Evolutionary conservation across 2,113 vertebrate genomes (phyloP).

Genomic region (Patagioenas fasciata): DNA sequence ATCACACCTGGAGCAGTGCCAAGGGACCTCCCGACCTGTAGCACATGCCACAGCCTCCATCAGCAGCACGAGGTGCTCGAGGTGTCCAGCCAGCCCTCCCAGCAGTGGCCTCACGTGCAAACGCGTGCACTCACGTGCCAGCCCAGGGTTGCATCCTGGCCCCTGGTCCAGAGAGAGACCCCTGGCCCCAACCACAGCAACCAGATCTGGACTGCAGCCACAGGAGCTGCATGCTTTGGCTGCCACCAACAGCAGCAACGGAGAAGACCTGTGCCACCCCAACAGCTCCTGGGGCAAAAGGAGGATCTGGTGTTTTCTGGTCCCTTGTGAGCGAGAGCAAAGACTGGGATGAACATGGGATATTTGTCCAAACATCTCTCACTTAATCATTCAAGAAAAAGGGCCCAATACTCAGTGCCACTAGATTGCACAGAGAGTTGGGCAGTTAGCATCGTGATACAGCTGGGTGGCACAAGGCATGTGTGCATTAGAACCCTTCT

Average conservation of each 20-base stretch:
- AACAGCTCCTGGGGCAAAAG: background rate
- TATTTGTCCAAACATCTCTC: background rate
- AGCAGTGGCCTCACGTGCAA: background rate
- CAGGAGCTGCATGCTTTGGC: rapidly evolving
- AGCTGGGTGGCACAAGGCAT: background rate
- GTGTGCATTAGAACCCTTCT: background rate
- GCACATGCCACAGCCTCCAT: background rate
- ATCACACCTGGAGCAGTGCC: rapidly evolving
- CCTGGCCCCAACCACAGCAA: background rate
- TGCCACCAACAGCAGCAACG: background rate
- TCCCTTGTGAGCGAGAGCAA: background rate
- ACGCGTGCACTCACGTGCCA: background rate
- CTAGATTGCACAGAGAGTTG: background rate
- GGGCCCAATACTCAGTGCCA: background rate
- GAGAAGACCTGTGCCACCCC: background rate
- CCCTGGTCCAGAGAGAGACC: rapidly evolving
- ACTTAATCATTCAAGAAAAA: background rate
- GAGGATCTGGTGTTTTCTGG: background rate
- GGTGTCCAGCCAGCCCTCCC: background rate
- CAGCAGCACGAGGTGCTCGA: rapidly evolving
- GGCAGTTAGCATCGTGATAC: rapidly evolving
- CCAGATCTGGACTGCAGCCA: background rate
- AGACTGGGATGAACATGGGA: background rate
- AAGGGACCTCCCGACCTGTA: background rate
- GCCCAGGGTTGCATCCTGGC: background rate